Conservation (phyloP, 2,888 invertebrate species). For the Drosophila picticornis region DNA sequence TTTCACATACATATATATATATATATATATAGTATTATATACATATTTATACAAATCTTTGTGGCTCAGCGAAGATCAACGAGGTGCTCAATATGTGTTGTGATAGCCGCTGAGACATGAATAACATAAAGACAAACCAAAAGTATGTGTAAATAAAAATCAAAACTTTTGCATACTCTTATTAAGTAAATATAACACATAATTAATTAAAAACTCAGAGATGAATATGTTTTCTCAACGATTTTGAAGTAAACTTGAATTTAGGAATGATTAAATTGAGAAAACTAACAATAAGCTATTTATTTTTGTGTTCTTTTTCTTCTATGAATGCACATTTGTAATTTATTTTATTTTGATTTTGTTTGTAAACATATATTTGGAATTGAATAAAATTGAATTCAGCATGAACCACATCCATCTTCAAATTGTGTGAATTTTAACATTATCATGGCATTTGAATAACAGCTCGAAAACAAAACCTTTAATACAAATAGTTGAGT, state of each 20-base stretch:
- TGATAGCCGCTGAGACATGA: slow-evolving; percentile 31
- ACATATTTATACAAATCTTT: slow-evolving; percentile 26
- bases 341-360: slow-evolving; percentile 30
- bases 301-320: slow-evolving; percentile 21
- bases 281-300: slow-evolving; percentile 26
- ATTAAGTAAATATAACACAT: slow-evolving; percentile 11
- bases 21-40: slow-evolving; percentile 23
- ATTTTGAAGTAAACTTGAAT: slow-evolving; percentile 17
- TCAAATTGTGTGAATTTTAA: slow-evolving; percentile 3
- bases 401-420: slow-evolving; percentile 15
- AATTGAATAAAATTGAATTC: slow-evolving; percentile 64
- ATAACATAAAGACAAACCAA: slow-evolving; percentile 37
- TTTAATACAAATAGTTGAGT: slow-evolving; percentile 4
- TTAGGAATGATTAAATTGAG: slow-evolving; percentile 21
- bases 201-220: slow-evolving; percentile 35
- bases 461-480: slow-evolving; percentile 10
- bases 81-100: slow-evolving; percentile 49
- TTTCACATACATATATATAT: slow-evolving; percentile 6
- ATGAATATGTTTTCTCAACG: slow-evolving; percentile 11
- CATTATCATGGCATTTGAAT: neutral
- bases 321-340: slow-evolving; percentile 36
- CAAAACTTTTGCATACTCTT: slow-evolving; percentile 15
- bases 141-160: slow-evolving; percentile 30
- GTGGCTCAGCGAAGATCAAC: slow-evolving; percentile 43
- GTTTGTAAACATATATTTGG: slow-evolving; percentile 32